Evolutionary conservation across 2,888 invertebrate species (phyloP), one percentile per base, ranked within the genome.

Genomic region (Calameuta filiformis): DNA sequence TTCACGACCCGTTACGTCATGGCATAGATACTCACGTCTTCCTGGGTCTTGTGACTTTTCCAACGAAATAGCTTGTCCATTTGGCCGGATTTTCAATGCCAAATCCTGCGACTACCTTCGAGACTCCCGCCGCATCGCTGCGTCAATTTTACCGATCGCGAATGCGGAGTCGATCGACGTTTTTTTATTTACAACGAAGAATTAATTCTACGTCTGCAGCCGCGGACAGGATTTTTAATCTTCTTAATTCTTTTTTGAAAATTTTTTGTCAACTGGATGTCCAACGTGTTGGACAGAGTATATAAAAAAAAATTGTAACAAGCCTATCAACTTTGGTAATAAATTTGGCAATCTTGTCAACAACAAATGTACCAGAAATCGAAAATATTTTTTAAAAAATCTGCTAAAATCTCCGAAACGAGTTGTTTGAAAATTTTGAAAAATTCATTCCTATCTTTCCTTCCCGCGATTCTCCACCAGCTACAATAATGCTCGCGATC

Each of bases 1-100:
- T 83, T 56, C 40, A 0, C 40, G 9, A 69, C 35, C 35, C 31
- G 31, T 75, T 37, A 75, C 69, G 68, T 68, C 33, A 77, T 33
- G 35, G n/a, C 40, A 15, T 23, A 56, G 40, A 1, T 89, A 90
- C 90, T 90, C 86, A 90, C 90, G 77, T 90, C 87, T 56, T 88
- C 89, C 77, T 88, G 87, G 77, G 85, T 85, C 87, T 89, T 90
- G 85, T 90, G 89, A 84, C 90, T 90, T 81, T 90, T 90, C 90
- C 90, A 90, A 35, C 90, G 89, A 82, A 90, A 90, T 81, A 90
- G 84, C 81, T 89, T 85, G 79, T 90, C 90, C 90, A 90, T 90
- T 83, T 86, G 73, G 73, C 35, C 68, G 77, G 69, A 75, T 75
- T 69, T 74, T 74, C 75, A 75, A 75, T 69, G 31, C 12, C 37